Evolutionary conservation across 1,140 invertebrate genomes (phyloP).

Genomic region (Euura saliciscinereae): DNA sequence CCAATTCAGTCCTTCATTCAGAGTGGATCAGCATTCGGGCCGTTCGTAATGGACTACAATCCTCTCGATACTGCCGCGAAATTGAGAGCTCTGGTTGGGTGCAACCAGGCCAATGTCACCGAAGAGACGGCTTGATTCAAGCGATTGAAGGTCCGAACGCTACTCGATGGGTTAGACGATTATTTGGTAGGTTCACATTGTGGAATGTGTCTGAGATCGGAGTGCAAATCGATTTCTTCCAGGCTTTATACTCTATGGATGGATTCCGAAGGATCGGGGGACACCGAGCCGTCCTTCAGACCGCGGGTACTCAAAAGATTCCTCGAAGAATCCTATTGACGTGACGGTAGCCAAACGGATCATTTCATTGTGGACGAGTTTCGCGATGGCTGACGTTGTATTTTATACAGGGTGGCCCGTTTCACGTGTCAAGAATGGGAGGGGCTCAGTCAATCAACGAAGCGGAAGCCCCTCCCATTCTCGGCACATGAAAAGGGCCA

Average conservation of each 20-base stretch:
- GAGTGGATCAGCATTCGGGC: slow-evolving; percentile 21
- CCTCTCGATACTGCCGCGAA: not conserved
- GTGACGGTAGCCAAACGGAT: not conserved
- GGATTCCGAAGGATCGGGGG: not conserved
- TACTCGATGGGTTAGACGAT: not conserved
- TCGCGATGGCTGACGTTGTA: not conserved
- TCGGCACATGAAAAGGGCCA: too few species aligned
- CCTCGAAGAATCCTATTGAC: not conserved
- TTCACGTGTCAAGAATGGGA: too few species aligned
- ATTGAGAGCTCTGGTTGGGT: not conserved
- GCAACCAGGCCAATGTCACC: not conserved
- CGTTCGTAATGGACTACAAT: slow-evolving; percentile 19
- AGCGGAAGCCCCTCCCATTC: too few species aligned
- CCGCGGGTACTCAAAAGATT: not conserved
- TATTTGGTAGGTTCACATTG: not conserved
- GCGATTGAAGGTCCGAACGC: not conserved
- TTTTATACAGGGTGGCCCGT: too few species aligned
- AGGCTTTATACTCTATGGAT: not conserved
- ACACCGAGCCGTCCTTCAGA: not conserved
- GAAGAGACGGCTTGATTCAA: not conserved
- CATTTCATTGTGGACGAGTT: not conserved
- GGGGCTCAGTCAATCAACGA: too few species aligned
- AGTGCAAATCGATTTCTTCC: not conserved
- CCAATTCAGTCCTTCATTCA: slow-evolving; percentile 52
- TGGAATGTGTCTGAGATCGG: too few species aligned